Base-by-base conservation (phyloP, 1,140 invertebrate species). In the Luehdorfia chinensis region DNA sequence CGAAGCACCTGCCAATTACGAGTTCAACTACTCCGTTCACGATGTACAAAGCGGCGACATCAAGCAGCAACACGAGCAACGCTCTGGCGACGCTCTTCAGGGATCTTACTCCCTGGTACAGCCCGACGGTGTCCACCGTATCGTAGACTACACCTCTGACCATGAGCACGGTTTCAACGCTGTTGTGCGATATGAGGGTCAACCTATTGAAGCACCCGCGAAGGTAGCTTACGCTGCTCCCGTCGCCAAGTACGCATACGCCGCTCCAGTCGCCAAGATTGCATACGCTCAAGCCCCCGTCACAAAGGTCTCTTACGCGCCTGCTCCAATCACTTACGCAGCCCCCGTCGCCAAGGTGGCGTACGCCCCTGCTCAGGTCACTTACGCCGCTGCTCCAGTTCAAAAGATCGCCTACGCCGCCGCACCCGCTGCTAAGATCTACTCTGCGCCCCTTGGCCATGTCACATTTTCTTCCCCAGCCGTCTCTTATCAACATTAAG, bases 11-110 rank as follows among this genome's bases (percentile, higher is more conserved):
- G 90, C 91, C 3, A 89, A 91, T 56, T 92, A 92, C 81, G 89
- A 90, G 46, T 93, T 91, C 66, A 83, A 87, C 11, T 92, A 92
- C 66, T 89, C 90, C 39, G 90, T 93, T 1, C 90, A 91, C 57
- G 91, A 92, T 62, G 87, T 67, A 12, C 72, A 85, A 56, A 86
- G 63, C 37, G 85, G 88, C 14, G 87, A 89, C 56, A 59, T 83
- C 36, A 84, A 87, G 61, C 60, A 66, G 36, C 75, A 81, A 50
- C 55, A 72, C 37, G 84, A 87, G 54, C 63, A 63, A 47, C 70
- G 84, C 44, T 47, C 63, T 27, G 91, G 90, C n/a, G 90, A 91
- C 59, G 79, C 89, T 45, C 90, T 91, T 4, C 87, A 90, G 55
- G 91, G 90, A 45, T 83, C 81, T 21, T 91, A 91, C 72, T 89